Evolutionary conservation across 2,113 vertebrate species (phyloP), one percentile per base, ranked within the genome.

Genomic region (Podilymbus podiceps): DNA sequence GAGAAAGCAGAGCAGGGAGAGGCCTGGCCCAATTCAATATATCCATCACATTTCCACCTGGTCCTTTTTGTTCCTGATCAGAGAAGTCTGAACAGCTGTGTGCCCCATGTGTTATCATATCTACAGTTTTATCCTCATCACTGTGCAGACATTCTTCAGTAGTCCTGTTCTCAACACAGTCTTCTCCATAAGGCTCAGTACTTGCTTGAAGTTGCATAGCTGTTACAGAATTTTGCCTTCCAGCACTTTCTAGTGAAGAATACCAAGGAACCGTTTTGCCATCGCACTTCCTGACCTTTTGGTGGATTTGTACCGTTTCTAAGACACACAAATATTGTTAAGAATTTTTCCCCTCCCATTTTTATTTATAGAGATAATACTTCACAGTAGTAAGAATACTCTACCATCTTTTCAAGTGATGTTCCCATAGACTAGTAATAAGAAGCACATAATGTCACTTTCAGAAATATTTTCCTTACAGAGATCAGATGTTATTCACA

Each of bases 1-100:
- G 99, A 67, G 99, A 99, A 69, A 99, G 89, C 3, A 98, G 98
- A 77, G 98, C 97, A 40, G 97, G 99, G 21, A 99, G 94, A 46
- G 98, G 98, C 64, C 85, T 98, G 88, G 98, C 98, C 97, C 98
- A 98, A 11, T 98, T 93, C 76, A 98, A 53, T 38, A 98, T 97
- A 50, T 98, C 98, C 47, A 91, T 96, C 31, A 98, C 95, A 11
- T 95, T 95, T 80, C 89, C 94, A 63, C 67, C 93, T 75, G 73
- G 46, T 84, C 93, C 64, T 55, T 95, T 76, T 72, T 44, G 90
- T 6, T 92, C 90, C 3, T 62, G 68, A 52, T 86, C 33, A 0
- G 83, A 69, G 33, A 89, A 52, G 71, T 27, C 80, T 22, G 94
- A 90, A 33, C 42, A 25, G 58, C 69, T 91, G 33, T 55, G 22